Base-by-base conservation (phyloP, 1,140 invertebrate species). In the Heliothis virescens region DNA sequence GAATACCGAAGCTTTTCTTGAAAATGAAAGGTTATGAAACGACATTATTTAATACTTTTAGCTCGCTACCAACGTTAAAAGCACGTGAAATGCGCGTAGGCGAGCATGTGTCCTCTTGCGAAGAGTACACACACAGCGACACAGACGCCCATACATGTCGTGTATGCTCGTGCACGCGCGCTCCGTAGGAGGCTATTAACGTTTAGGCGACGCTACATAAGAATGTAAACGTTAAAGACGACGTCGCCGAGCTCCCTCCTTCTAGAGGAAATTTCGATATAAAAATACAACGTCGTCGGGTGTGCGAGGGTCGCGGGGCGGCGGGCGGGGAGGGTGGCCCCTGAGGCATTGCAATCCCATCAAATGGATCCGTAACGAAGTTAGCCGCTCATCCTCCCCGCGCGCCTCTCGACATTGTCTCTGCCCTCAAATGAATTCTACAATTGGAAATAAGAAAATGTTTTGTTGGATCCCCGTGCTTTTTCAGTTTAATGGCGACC, bases 331-430 rank as follows among this genome's bases (percentile, higher is more conserved):
- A 29, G 78, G 86, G 85, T 75, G 83, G 87, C 86, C 88, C 85
- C 88, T 85, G 86, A 90, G 91, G 93, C 92, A 94, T 94, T 95
- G 92, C 94, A 94, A 95, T 95, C 94, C 95, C 94, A 92, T 95
- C 95, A 95, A 92, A 92, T 92, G 90, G 90, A 92, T 88, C 87
- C 89, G 88, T 91, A 90, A 91, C 91, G 94, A 95, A 95, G 95
- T 95, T 95, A 94, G 92, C 93, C 93, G 88, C 88, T 90, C 91
- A 91, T 90, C 91, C 91, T 91, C 92, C 90, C 91, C 91, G 86
- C 90, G 86, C 87, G 88, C 87, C 86, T 79, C 89, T 89, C 92
- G 91, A 93, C 92, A 92, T 94, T 94, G 91, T 92, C 91, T 92
- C 94, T 94, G 89, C 92, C 94, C 91, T 93, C 93, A 93, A 94